phyloP scores from a whole-genome alignment of 2,113 vertebrate species.

The Opisthocomus hoazin region DNA sequence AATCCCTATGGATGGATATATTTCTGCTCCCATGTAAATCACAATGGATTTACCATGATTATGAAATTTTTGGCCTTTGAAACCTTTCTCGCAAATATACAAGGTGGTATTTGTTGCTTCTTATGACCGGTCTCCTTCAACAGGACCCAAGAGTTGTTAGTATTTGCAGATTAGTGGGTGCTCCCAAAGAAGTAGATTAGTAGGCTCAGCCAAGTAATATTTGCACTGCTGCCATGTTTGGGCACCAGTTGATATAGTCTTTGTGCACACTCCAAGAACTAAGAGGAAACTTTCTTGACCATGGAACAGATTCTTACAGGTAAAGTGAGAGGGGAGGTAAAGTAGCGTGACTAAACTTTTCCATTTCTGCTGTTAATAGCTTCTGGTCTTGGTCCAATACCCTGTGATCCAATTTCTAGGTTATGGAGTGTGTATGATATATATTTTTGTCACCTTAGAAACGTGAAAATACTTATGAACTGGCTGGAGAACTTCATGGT shows the following conservation, averaged over 20 bases:
- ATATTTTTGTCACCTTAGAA: conserved; percentile 33
- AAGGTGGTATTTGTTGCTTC: neutral
- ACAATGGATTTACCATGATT: neutral
- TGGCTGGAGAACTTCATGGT: neutral
- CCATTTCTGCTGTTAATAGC: conserved; percentile 29
- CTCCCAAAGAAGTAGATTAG: neutral
- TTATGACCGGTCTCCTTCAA: neutral
- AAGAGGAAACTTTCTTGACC: neutral
- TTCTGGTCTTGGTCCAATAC: conserved; percentile 22
- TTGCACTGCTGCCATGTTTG: neutral
- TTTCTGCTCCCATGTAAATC: neutral
- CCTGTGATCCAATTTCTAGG: conserved; percentile 25
- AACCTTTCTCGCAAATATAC: neutral
- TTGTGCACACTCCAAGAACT: neutral
- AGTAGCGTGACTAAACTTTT: conserved; percentile 2
- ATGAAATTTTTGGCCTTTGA: neutral
- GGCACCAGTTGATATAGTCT: neutral
- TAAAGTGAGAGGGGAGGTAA: neutral
- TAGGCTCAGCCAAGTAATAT: neutral
- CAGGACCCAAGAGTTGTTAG: neutral
- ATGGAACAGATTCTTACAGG: neutral
- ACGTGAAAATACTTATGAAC: neutral
- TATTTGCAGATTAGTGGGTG: neutral
- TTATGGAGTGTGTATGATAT: conserved; percentile 23
- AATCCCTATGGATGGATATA: neutral